A percentile compares a stretch with the other conserved stretches of the same genome.
Conservation (phyloP, 2,113 vertebrate species). For the Chionomys nivalis region DNA sequence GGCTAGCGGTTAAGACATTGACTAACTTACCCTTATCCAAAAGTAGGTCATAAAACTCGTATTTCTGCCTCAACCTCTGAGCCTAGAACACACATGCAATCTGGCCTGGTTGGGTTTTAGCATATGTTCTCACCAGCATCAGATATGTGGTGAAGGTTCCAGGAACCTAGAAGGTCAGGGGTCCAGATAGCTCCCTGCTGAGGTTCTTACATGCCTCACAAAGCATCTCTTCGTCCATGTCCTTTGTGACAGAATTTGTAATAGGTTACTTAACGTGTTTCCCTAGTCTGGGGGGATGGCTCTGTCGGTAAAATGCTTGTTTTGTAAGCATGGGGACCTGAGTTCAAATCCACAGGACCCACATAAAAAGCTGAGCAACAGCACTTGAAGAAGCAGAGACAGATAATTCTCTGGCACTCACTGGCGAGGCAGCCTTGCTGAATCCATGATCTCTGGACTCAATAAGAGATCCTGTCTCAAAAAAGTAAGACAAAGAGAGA, state of each 20-base stretch:
- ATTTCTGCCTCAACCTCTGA: not conserved
- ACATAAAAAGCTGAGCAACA: not conserved
- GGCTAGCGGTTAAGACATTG: not conserved
- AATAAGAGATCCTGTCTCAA: not conserved
- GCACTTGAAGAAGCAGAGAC: not conserved
- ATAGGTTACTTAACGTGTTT: not conserved
- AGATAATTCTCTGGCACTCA: not conserved
- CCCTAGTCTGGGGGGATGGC: not conserved
- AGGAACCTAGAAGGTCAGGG: not conserved
- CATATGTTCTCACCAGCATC: not conserved
- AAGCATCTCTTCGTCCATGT: not conserved
- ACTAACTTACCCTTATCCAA: not conserved
- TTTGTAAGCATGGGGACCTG: not conserved
- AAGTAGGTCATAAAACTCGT: not conserved
- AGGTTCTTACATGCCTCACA: not conserved
- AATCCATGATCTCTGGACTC: not conserved
- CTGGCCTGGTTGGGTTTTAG: not conserved
- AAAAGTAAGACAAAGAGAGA: not conserved
- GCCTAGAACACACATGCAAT: not conserved
- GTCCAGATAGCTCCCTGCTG: not conserved
- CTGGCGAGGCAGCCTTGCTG: not conserved
- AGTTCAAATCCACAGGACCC: not conserved
- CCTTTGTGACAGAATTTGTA: not conserved
- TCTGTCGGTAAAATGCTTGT: not conserved
- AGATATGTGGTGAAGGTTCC: too few species aligned